Base-by-base conservation (phyloP, 2,113 vertebrate genomes). In the Himantopus leucocephalus region DNA sequence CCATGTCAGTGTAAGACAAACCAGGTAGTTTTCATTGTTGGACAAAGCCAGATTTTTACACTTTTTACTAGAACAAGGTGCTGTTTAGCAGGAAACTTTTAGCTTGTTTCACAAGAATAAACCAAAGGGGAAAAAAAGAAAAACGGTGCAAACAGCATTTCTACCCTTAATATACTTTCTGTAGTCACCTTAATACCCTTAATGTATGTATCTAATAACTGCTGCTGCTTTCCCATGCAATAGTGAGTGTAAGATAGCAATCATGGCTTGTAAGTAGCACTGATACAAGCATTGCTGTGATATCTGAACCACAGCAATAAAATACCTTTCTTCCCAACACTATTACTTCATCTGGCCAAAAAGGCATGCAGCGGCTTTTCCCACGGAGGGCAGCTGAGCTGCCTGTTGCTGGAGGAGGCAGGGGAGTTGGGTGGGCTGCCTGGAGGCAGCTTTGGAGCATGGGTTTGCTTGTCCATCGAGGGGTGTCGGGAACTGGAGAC, bases 391-490 rank as follows among this genome's bases (percentile, higher is more conserved):
- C 22, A 64, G 52, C 85, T 72, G 45, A 75, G 27, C 39, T 78
- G 34, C 39, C 63, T 48, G 14, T 45, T 72, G 41, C 50, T 93
- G 52, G 8, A 3, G 1, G 43, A 71, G 60, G 32, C 22, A 41
- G 73, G 41, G 73, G 27, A 24, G 30, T 22, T 0, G 9, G 24
- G 19, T 71, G 85, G 50, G 73, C 43, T 88, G 55, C 41, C 43
- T 0, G 0, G 71, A 18, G 91, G 59, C 66, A 72, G 74, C 18
- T 13, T 73, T 70, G 67, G 75, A 85, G n/a, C 5, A 3, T 1
- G 12, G 56, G 8, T 2, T 29, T n/a, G 5, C 30, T 52, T 39
- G 30, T 32, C 50, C 50, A 2, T 70, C 2, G 2, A 9, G 45
- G 62, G n/a, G 7, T 53, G 32, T 67, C 2, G 4, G 62, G 27